Evolutionary conservation across 2,888 invertebrate genomes (phyloP).

Genomic region (Caenorhabditis sulstoni): DNA sequence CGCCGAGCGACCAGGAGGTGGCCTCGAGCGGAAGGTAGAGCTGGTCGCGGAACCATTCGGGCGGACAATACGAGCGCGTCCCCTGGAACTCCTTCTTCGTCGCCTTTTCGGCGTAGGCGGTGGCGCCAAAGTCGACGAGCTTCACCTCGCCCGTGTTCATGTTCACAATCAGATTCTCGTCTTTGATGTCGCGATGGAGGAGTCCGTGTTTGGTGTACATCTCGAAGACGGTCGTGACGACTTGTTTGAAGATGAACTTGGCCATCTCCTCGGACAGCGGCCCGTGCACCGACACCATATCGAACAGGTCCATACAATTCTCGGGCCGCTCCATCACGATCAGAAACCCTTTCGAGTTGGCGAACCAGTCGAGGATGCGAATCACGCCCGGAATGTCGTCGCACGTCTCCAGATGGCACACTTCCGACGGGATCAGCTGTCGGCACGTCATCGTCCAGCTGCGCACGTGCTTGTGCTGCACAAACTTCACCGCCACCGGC

Average conservation of each 20-base stretch:
- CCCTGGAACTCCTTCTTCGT: conserved; percentile 76
- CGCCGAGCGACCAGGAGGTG: conserved; percentile 93
- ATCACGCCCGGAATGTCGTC: conserved; percentile 75
- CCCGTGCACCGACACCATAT: conserved; percentile 75
- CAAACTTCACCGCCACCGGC: conserved; percentile 79
- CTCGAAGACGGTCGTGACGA: conserved; percentile 72
- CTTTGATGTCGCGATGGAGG: conserved; percentile 78
- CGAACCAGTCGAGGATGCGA: conserved; percentile 77
- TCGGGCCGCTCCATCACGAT: conserved; percentile 77
- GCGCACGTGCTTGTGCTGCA: conserved; percentile 77
- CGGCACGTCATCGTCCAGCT: conserved; percentile 76
- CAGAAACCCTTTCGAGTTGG: conserved; percentile 77
- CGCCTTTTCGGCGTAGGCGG: conserved; percentile 73
- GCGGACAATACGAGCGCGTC: conserved; percentile 77
- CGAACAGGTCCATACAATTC: conserved; percentile 77
- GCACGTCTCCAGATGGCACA: conserved; percentile 77
- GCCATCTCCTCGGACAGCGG: conserved; percentile 75
- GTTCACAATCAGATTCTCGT: conserved; percentile 77
- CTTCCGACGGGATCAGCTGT: conserved; percentile 77
- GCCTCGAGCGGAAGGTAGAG: conserved; percentile 76
- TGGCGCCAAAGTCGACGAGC: conserved; percentile 78
- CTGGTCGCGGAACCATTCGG: conserved; percentile 77
- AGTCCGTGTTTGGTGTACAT: conserved; percentile 75
- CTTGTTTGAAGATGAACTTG: conserved; percentile 73
- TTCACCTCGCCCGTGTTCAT: conserved; percentile 77